Evolutionary conservation across 2,113 vertebrate species (phyloP), one percentile per base, ranked within the genome.

Genomic region (Albula glossodonta): DNA sequence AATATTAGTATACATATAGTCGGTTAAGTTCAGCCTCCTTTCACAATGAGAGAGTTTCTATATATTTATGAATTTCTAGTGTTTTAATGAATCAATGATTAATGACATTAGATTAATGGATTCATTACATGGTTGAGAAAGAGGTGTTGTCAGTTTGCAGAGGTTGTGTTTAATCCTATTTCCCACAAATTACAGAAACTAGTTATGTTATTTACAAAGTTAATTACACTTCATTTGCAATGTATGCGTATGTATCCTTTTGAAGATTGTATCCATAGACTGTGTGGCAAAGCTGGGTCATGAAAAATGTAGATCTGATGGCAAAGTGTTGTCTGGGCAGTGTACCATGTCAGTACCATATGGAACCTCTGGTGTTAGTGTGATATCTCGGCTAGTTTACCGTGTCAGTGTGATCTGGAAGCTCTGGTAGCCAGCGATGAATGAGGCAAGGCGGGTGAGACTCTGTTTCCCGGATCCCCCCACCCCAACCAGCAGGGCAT

Each of bases 381-480:
- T 74, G 9, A 74, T 7, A 74, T 74, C 22, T 6, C 0, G 53
- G 53, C 53, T 66, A 17, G 12, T 52, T 89, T 90, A 97, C 96
- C 96, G 94, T 92, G 95, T 96, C 84, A 97, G 91, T 31, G 94
- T 94, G 89, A 97, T 96, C 91, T 97, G 96, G 91, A 96, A 97
- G 82, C 86, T 97, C 83, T 96, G 93, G 9, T 96, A 96, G 89
- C 96, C 96, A 80, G 96, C 95, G 87, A 97, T 96, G 87, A 94
- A 96, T 0, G 96, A 96, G 0, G 96, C 94, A 66, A 97, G 87
- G 86, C 95, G 93, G 57, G 96, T 96, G 89, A 97, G 93, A 84
- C 96, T 97, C 91, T 97, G 96, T 88, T 97, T 97, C 80, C 96
- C 96, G 19, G 96, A 97, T 84, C 96, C 96, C 3, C 96, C 96